Evolutionary conservation across 2,113 vertebrate genomes (phyloP).

Genomic region (Otis tarda): DNA sequence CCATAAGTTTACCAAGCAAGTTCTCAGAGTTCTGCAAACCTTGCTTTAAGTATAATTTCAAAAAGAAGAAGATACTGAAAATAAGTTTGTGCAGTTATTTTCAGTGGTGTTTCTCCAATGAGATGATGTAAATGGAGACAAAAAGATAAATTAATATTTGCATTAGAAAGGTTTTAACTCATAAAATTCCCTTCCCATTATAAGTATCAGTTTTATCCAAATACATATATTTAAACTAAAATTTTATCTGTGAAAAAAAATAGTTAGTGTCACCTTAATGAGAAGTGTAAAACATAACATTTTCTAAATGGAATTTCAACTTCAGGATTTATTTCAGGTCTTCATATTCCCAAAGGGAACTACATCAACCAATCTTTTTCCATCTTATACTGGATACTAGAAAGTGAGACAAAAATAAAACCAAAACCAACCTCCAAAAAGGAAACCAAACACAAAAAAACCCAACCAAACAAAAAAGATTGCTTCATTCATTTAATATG

Average conservation of each 20-base stretch:
- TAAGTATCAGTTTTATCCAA: not conserved
- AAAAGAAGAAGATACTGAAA: not conserved
- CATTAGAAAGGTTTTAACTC: not conserved
- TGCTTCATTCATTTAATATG: not conserved
- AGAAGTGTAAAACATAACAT: not conserved
- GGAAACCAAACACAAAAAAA: not conserved
- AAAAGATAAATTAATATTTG: not conserved
- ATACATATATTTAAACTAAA: not conserved
- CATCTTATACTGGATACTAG: not conserved
- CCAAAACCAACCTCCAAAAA: not conserved
- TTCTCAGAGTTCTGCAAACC: not conserved
- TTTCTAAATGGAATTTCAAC: not conserved
- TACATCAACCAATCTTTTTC: not conserved
- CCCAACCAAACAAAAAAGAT: fast-evolving
- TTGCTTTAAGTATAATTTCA: not conserved
- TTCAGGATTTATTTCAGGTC: not conserved
- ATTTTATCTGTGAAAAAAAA: not conserved
- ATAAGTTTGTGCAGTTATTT: not conserved
- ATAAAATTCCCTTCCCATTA: not conserved
- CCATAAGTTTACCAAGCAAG: not conserved
- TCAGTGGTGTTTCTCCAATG: not conserved
- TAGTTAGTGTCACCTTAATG: not conserved
- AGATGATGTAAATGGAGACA: not conserved
- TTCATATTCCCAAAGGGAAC: not conserved
- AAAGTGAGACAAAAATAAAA: not conserved